Percentiles rank a stretch among this genome's conserved stretches.
These are phyloP conservation scores for Bubalus kerabau DNA, from an alignment of 2,113 vertebrate species.

Conservation along the genomic window DNA sequence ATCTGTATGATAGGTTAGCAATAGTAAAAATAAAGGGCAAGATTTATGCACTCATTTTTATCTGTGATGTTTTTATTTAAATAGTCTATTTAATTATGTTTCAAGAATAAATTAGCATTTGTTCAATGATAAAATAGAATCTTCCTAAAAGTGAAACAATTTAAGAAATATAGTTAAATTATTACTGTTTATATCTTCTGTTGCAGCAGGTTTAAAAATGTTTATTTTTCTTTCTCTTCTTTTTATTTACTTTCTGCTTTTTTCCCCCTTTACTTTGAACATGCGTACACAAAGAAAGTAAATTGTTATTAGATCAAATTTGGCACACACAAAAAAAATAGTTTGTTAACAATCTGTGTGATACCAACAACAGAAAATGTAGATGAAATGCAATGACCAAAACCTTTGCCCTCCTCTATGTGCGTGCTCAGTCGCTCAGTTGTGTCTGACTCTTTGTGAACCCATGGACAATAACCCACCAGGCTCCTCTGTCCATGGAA, in stretches of 20 bases:
- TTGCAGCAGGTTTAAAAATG: background rate
- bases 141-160: background rate
- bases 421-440: background rate
- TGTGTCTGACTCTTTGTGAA: background rate
- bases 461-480: background rate
- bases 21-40: background rate
- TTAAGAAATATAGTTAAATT: constrained; percentile 2
- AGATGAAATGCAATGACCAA: background rate
- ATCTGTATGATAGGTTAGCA: background rate
- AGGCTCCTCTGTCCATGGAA: background rate
- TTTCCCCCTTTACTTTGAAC: background rate
- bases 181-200: background rate
- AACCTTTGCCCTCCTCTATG: background rate
- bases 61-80: background rate
- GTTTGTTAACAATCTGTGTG: background rate
- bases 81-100: background rate
- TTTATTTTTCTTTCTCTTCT: background rate
- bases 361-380: background rate
- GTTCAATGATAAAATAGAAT: background rate
- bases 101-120: background rate
- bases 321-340: background rate
- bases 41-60: background rate
- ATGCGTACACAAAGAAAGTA: background rate
- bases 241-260: background rate
- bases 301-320: background rate